These are phyloP conservation scores for Ceratina japonica DNA, from an alignment of 1,140 invertebrate species.

Conservation along the genomic window DNA sequence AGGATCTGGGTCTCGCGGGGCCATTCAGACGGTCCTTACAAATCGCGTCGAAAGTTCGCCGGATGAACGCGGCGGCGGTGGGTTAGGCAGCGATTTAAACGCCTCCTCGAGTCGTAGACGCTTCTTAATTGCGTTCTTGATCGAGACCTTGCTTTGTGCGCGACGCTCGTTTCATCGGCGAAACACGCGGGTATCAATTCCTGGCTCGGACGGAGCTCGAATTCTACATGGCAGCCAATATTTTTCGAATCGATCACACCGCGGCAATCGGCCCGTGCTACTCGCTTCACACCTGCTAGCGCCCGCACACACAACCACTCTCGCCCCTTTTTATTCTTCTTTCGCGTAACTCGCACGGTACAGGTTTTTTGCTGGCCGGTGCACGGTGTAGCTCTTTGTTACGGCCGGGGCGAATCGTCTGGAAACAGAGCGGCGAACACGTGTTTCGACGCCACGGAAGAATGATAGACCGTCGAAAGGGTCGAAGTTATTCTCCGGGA, in stretches of 20 bases:
- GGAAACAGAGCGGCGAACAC: conserved; percentile 1
- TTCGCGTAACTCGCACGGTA: conserved; percentile 9
- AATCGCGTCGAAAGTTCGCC: conserved; percentile 9
- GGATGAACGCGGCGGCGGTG: conserved; percentile 52
- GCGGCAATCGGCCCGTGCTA: background rate
- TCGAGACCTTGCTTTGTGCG: background rate
- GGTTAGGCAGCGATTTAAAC: conserved; percentile 64
- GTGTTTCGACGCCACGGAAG: conserved; percentile 34
- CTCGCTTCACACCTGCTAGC: too few species aligned
- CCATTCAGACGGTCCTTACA: conserved; percentile 14
- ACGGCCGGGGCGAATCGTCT: background rate
- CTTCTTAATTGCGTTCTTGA: conserved; percentile 50
- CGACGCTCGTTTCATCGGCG: background rate
- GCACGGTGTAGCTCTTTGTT: conserved; percentile 3
- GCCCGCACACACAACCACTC: too few species aligned
- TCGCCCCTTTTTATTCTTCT: background rate
- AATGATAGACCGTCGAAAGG: conserved; percentile 42
- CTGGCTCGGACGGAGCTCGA: background rate
- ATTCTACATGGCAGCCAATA: background rate
- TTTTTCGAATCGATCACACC: conserved; percentile 18
- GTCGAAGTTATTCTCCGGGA: conserved; percentile 19
- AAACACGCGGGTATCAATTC: background rate
- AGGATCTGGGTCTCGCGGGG: background rate
- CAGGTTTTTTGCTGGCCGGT: conserved; percentile 4
- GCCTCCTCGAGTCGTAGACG: conserved; percentile 13